These are phyloP conservation scores for Damaliscus lunatus DNA, from an alignment of 2,113 vertebrate genomes.

Conservation along the genomic window DNA sequence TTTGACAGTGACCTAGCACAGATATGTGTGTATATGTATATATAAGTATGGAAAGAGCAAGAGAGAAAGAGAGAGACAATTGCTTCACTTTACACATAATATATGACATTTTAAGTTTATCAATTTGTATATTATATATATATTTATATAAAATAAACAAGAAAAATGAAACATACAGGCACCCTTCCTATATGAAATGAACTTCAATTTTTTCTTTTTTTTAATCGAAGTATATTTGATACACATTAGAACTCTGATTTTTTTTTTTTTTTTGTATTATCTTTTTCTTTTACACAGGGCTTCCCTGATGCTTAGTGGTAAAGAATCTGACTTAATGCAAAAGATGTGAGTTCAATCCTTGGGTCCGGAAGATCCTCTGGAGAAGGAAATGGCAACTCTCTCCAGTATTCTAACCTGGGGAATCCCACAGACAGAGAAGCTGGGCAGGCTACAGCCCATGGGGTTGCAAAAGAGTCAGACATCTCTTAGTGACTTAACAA, in stretches of 20 bases:
- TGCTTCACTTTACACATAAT: neutral
- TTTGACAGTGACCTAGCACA: neutral
- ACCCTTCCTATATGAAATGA: neutral
- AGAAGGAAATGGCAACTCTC: neutral
- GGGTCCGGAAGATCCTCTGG: neutral
- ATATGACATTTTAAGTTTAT: neutral
- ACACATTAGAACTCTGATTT: neutral
- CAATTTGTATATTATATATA: neutral
- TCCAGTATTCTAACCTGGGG: neutral
- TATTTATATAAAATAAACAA: neutral
- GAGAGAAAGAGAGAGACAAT: neutral
- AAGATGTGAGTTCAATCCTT: neutral
- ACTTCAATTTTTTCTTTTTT: neutral
- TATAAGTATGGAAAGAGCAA: neutral
- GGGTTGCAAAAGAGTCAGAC: neutral
- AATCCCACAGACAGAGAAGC: neutral
- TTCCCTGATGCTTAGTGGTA: neutral
- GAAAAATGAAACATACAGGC: neutral
- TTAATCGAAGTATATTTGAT: neutral
- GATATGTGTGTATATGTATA: neutral
- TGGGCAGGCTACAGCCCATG: neutral
- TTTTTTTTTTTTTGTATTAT: neutral
- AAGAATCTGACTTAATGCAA: neutral
- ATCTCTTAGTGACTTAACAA: neutral
- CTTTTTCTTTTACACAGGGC: neutral